Conservation (phyloP, 2,888 invertebrate species). For the Polyommatus iphigenia region DNA sequence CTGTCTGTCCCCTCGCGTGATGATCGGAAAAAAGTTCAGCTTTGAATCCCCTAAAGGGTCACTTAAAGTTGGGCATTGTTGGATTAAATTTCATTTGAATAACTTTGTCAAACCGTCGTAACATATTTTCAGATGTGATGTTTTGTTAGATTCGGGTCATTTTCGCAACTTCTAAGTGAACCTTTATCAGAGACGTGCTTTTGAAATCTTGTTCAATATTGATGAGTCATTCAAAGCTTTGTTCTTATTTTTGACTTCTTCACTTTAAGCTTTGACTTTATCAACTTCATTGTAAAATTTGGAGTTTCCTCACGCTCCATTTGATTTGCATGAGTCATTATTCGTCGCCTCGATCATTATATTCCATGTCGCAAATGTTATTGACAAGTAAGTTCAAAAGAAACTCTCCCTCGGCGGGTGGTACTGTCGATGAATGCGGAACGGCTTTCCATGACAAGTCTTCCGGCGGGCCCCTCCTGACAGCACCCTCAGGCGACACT, state of each 20-base stretch:
- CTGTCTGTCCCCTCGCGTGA: neutral
- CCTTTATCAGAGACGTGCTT: neutral
- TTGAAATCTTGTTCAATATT: neutral
- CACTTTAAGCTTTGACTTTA: neutral
- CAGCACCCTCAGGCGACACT: slow-evolving; percentile 55
- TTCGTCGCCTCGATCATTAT: slow-evolving; percentile 19
- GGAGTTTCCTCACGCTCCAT: neutral
- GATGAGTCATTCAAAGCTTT: neutral
- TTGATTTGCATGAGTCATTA: slow-evolving; percentile 15
- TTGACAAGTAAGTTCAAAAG: slow-evolving; percentile 25
- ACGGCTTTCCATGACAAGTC: slow-evolving; percentile 63
- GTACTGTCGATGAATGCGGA: slow-evolving; percentile 56
- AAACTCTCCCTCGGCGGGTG: slow-evolving; percentile 56
- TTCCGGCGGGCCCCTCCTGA: slow-evolving; percentile 54
- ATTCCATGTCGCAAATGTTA: slow-evolving; percentile 35
- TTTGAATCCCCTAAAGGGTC: slow-evolving; percentile 4
- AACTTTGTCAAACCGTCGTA: neutral
- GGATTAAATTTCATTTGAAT: slow-evolving; percentile 13
- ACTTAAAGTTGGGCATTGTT: neutral
- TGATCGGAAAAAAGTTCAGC: neutral
- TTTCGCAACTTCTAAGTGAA: neutral
- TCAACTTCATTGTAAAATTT: neutral
- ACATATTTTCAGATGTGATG: neutral
- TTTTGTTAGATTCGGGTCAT: neutral
- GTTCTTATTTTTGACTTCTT: neutral